Evolutionary conservation across 2,113 vertebrate species (phyloP), one percentile per base, ranked within the genome.

Genomic region (Sorex fumeus): DNA sequence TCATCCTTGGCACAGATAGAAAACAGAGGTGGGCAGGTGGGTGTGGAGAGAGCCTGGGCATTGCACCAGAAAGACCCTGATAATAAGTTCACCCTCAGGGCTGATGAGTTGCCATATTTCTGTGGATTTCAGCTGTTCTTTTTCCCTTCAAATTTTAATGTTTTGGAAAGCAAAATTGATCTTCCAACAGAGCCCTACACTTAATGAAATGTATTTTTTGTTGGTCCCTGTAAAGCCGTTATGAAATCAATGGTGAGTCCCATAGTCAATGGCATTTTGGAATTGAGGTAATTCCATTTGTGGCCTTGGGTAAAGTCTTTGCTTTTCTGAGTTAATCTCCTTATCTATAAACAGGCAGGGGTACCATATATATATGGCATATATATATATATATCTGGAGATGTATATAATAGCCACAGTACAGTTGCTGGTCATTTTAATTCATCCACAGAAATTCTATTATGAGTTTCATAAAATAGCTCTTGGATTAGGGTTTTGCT

Each of bases 181-280:
- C 88, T 90, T 84, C 43, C 34, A 5, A 72, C 74, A 83, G 74
- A 74, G 82, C 50, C 6, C 6, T 84, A 40, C 66, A 74, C 36
- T 90, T 91, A 93, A 85, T 82, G 92, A 91, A 94, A 47, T 84
- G 47, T 32, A 36, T 25, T 82, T 91, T 95, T 92, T 91, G 94
- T 91, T 43, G 81, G 88, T 90, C 88, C 82, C 92, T 78, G 23
- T 36, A 71, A 95, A 94, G 92, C 85, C 60, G 92, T 91, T 94
- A 64, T 27, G 79, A 87, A 88, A 94, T 94, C 93, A 93, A 72
- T 87, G 80, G 71, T 3, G 45, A 91, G 77, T 91, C 70, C 84
- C 53, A 84, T 36, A 75, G 43, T 95, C 95, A 62, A 64, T 87
- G 88, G 69, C 45, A 28, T 77, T 85, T 93, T 77, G 77, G 85